These are phyloP conservation scores for Deilephila porcellus DNA, from an alignment of 2,888 invertebrate species.

Conservation along the genomic window DNA sequence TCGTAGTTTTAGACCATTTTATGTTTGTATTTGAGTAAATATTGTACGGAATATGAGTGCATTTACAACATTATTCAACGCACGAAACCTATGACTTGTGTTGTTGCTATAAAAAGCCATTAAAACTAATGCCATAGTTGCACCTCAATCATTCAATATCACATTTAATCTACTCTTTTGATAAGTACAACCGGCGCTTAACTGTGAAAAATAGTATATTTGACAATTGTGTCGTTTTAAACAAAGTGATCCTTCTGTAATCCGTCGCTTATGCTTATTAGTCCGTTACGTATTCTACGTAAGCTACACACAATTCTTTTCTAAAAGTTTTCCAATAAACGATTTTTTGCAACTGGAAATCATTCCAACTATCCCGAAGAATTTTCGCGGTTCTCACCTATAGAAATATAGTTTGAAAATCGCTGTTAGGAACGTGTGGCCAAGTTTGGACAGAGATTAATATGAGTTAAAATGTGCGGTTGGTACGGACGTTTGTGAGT, in stretches of 20 bases:
- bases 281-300: conserved; percentile 32
- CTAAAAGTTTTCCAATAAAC: conserved; percentile 63
- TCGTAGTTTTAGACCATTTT: too few species aligned
- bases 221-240: not conserved
- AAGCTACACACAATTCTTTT: conserved; percentile 48
- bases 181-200: too few species aligned
- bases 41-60: too few species aligned
- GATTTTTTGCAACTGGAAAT: conserved; percentile 48
- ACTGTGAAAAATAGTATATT: too few species aligned
- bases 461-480: conserved; percentile 3
- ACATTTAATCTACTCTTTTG: too few species aligned
- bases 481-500: not conserved
- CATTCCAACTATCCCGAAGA: conserved; percentile 28
- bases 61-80: too few species aligned
- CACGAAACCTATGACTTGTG: too few species aligned
- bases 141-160: too few species aligned
- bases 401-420: conserved; percentile 20
- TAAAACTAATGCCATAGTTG: too few species aligned
- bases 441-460: conserved; percentile 23
- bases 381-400: conserved; percentile 13
- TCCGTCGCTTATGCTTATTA: conserved; percentile 13
- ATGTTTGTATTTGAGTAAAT: too few species aligned
- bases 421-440: not conserved
- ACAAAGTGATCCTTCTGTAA: conserved; percentile 8
- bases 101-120: too few species aligned